Conservation (phyloP, 1,140 invertebrate genomes). For the Drosophila triauraria region DNA sequence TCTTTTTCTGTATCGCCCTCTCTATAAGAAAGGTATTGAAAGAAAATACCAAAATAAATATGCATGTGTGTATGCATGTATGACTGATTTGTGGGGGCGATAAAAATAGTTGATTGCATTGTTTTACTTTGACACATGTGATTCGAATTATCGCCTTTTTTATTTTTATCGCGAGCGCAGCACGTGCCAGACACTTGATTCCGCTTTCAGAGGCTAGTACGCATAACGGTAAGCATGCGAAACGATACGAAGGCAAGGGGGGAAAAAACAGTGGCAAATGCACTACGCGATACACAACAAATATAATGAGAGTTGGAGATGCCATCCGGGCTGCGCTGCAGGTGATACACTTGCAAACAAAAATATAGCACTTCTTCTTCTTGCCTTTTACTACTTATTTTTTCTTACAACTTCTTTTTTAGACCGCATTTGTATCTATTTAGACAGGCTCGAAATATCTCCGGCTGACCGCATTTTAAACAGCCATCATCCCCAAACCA, state of each 20-base stretch:
- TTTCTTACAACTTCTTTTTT: no score
- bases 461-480: neutral
- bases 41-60: constrained; percentile 3
- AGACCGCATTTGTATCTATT: neutral
- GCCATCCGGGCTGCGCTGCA: no score
- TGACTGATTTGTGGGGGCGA: constrained; percentile 4
- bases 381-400: no score
- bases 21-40: constrained; percentile 3
- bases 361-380: neutral
- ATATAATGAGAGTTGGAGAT: neutral
- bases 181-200: constrained; percentile 46
- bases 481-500: neutral
- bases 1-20: neutral
- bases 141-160: constrained; percentile 40
- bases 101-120: constrained; percentile 43
- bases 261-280: constrained; percentile 13
- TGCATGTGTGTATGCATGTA: neutral
- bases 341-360: no score
- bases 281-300: neutral
- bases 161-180: constrained; percentile 40
- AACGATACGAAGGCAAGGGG: constrained; percentile 6
- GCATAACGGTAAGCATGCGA: constrained; percentile 15
- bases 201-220: neutral
- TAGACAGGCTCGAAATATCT: neutral
- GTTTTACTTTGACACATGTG: constrained; percentile 41